Evolutionary conservation across 2,113 vertebrate genomes (phyloP).

Genomic region (Gnathochromis pfefferi): DNA sequence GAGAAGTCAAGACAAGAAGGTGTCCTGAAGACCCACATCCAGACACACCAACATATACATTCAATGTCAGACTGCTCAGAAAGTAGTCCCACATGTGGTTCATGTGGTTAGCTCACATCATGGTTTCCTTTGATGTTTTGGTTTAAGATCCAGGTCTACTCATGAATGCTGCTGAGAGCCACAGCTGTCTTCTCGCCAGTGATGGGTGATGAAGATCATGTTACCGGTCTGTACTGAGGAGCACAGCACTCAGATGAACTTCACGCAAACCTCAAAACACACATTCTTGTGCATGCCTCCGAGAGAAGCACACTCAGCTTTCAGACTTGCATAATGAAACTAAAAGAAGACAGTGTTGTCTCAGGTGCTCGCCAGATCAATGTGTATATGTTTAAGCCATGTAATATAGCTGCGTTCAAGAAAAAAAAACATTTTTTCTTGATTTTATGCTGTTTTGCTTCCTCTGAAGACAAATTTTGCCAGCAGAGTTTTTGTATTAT

Average conservation of each 20-base stretch:
- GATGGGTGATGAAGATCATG: conserved; percentile 3
- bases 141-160: conserved; percentile 12
- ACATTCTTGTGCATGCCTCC: not conserved
- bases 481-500: not conserved
- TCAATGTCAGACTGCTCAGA: conserved; percentile 11
- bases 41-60: conserved; percentile 29
- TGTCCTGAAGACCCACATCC: conserved; percentile 22
- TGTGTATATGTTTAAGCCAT: not conserved
- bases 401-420: not conserved
- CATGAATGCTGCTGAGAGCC: conserved; percentile 21
- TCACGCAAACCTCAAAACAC: conserved; percentile 4
- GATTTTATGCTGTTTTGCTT: not conserved
- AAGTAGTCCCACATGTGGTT: conserved; percentile 24
- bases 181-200: conserved; percentile 1
- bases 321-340: not conserved
- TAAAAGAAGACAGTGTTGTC: conserved; percentile 13
- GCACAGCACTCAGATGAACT: not conserved
- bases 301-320: not conserved
- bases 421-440: not conserved
- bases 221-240: conserved; percentile 10
- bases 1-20: conserved; percentile 31
- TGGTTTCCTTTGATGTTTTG: conserved; percentile 24
- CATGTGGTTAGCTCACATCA: conserved; percentile 36
- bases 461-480: not conserved
- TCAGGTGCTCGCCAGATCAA: conserved; percentile 32